These are phyloP conservation scores for Brotula barbata DNA, from an alignment of 2,797 vertebrate species.

Conservation along the genomic window DNA sequence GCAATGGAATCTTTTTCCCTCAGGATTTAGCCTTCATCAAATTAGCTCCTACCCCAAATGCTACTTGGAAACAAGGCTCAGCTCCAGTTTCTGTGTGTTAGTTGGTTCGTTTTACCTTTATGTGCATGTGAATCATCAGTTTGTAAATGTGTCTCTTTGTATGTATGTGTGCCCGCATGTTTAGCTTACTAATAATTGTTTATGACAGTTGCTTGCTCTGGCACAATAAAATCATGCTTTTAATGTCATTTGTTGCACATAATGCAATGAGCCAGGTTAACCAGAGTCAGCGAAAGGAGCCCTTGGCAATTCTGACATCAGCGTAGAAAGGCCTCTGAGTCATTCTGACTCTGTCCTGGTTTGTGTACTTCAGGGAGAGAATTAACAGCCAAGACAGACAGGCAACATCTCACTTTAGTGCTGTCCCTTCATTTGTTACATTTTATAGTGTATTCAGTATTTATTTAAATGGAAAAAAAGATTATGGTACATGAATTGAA, in stretches of 20 bases:
- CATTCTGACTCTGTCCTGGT: constrained; percentile 46
- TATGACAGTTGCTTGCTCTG: constrained; percentile 65
- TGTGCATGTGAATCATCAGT: constrained; percentile 3
- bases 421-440: too few species aligned
- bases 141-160: constrained; percentile 1
- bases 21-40: constrained; percentile 47
- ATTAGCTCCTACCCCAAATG: constrained; percentile 58
- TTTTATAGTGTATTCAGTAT: too few species aligned
- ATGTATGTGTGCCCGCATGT: constrained; percentile 46
- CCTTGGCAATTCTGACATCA: constrained; percentile 53
- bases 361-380: constrained; percentile 34
- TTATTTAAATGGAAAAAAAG: too few species aligned
- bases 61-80: constrained; percentile 50
- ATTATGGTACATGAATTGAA: too few species aligned
- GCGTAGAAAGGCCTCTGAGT: constrained; percentile 46
- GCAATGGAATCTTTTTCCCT: constrained; percentile 45
- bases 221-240: constrained; percentile 68
- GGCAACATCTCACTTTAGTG: too few species aligned
- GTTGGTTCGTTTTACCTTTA: constrained; percentile 7
- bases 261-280: constrained; percentile 63
- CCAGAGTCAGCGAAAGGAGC: constrained; percentile 47
- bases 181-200: constrained; percentile 64
- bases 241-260: constrained; percentile 64
- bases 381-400: constrained; percentile 14
- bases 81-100: constrained; percentile 46